Percentiles rank a stretch among this genome's conserved stretches.
phyloP scores from a whole-genome alignment of 1,140 invertebrate species.

The Drosophila setifemur region DNA sequence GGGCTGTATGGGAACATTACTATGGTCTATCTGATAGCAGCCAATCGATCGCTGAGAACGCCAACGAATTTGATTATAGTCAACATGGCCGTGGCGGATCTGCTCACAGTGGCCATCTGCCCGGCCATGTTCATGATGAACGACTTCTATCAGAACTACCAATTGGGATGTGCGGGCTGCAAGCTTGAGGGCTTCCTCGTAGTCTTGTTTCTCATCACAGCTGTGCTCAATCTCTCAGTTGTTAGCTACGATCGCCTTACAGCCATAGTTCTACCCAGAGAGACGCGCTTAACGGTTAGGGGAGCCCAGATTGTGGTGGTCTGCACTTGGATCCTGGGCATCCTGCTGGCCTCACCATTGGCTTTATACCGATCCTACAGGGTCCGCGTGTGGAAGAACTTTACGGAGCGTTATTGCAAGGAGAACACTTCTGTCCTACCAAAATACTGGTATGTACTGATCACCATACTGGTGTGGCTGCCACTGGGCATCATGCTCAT shows the following conservation, averaged over 20 bases:
- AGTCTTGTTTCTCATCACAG: constrained; percentile 87
- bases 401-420: constrained; percentile 87
- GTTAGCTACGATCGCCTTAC: constrained; percentile 92
- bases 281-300: constrained; percentile 85
- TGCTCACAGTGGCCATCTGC: constrained; percentile 89
- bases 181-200: constrained; percentile 88
- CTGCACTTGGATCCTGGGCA: constrained; percentile 87
- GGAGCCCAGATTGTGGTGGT: constrained; percentile 85
- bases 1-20: constrained; percentile 89
- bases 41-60: constrained; percentile 87
- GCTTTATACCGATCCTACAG: constrained; percentile 86
- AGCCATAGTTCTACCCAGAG: constrained; percentile 89
- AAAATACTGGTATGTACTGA: constrained; percentile 89
- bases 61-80: constrained; percentile 91
- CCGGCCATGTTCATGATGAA: constrained; percentile 88
- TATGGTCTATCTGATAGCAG: constrained; percentile 87
- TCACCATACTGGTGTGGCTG: constrained; percentile 88
- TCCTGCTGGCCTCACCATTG: constrained; percentile 86
- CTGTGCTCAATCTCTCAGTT: constrained; percentile 89
- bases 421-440: constrained; percentile 86
- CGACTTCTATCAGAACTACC: constrained; percentile 90
- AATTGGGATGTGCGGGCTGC: constrained; percentile 88
- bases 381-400: constrained; percentile 88
- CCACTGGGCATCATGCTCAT: constrained; percentile 87
- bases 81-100: constrained; percentile 90